These are phyloP conservation scores for Cyrtodaria siliqua DNA, from an alignment of 2,888 invertebrate species.

Conservation along the genomic window DNA sequence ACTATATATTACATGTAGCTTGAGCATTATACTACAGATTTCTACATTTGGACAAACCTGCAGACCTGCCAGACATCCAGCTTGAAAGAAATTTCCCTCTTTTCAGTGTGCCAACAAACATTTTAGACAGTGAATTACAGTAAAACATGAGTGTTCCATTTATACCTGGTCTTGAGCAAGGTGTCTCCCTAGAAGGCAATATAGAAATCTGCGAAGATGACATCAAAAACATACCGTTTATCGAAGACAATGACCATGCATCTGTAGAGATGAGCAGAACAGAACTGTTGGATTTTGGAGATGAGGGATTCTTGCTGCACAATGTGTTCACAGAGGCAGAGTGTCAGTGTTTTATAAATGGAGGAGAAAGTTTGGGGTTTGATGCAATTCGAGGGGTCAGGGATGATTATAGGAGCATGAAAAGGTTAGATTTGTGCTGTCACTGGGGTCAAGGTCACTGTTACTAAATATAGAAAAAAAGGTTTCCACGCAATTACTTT, in stretches of 20 bases:
- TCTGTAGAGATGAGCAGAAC: constrained; percentile 22
- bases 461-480: no score
- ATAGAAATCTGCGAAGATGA: constrained; percentile 42
- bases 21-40: no score
- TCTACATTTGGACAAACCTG: no score
- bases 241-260: constrained; percentile 3
- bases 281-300: constrained; percentile 78
- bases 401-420: constrained; percentile 74
- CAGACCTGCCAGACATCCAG: no score
- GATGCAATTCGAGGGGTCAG: constrained; percentile 67
- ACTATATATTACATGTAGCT: no score
- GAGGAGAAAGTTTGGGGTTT: constrained; percentile 77
- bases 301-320: constrained; percentile 78
- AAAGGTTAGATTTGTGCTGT: constrained; percentile 68
- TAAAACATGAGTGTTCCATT: constrained; percentile 56
- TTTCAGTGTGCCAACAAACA: no score
- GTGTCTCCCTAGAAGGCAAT: constrained; percentile 56
- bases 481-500: no score
- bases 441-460: no score
- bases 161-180: constrained; percentile 51
- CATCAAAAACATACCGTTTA: constrained; percentile 26
- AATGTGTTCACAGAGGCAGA: constrained; percentile 70
- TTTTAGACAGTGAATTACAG: no score
- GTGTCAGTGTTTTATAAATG: constrained; percentile 70
- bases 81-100: no score